Base-by-base conservation (phyloP, 2,888 invertebrate species). In the Boloria euphrosyne region DNA sequence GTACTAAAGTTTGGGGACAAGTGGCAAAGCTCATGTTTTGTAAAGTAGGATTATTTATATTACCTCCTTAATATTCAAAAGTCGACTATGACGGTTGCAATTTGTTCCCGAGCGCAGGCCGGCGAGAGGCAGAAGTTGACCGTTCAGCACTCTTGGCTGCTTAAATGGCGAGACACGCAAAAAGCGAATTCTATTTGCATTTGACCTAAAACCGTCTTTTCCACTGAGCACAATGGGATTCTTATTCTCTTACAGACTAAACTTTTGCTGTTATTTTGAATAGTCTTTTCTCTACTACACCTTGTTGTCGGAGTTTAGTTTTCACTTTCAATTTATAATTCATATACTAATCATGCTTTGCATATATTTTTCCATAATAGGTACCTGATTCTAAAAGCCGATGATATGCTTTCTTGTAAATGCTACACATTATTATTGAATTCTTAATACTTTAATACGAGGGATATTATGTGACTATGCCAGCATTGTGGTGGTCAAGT, bases 171-270 rank as follows among this genome's bases (percentile, higher is more conserved):
- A 79, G 80, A 80, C 87, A 88, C 86, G 86, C 88, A 84, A 87
- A 86, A 82, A 83, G 83, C 84, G 80, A 84, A 83, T 83, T 82
- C 78, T 85, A 89, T 88, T 89, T 88, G 83, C 87, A 90, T 89
- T 85, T 88, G 87, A 89, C 89, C 88, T 82, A 83, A 81, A 85
- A 87, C 81, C 81, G 74, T 74, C 82, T 83, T 82, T 82, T 83
- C 82, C 82, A 80, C 73, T 68, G 68, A 68, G 65, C 62, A 74
- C 72, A 73, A 73, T 75, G 65, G 68, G 68, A 64, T 71, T 74
- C 68, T 22, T 71, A 66, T 74, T 74, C 58, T 63, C 67, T 69
- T 70, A 60, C 62, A 68, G 57, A 59, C 62, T 27, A 57, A 68
- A 66, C 55, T 60, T 67, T 62, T 69, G 71, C 62, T 62, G 62